Evolutionary conservation across 2,113 vertebrate genomes (phyloP), one percentile per base, ranked within the genome.

Genomic region (Pygoscelis adeliae): DNA sequence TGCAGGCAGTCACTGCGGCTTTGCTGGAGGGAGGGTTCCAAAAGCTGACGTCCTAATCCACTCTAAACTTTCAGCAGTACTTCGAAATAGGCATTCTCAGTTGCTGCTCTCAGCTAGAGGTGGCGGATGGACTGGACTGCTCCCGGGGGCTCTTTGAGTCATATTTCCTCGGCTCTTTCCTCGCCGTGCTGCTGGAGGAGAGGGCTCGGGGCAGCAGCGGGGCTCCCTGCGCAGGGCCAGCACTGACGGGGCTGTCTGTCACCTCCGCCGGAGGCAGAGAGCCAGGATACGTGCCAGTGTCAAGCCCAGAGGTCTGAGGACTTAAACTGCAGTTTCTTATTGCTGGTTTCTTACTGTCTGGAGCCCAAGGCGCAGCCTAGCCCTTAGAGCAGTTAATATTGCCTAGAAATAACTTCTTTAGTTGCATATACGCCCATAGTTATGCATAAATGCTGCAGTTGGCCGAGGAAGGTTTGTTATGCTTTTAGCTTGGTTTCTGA

Each of bases 171-270:
- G 2, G 32, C 49, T 50, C 11, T 32, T n/a, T 69, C 62, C 59
- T 66, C 1, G 0, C 5, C 1, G n/a, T 2, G 7, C 76, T 38
- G 67, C 50, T 20, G 76, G 52, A 50, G 13, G 32, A 22, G 26
- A 9, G 38, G 50, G 44, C 36, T 66, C 4, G 1, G 38, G 47
- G 47, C 65, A 65, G 27, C 5, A 2, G 29, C 1, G 2, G 22
- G 47, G 47, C 13, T 69, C 52, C 85, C 21, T 0, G 4, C 13
- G 1, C 2, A 3, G 32, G 63, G 8, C 29, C 5, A 3, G 73
- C 22, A 8, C 44, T 2, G 58, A 6, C 44, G 34, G 0, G 3
- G 15, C 72, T 61, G 27, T 25, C 13, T 27, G 47, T 30, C 36
- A 10, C 49, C 55, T 38, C 47, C 1, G 15, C 23, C 1, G 0